Percentiles rank a stretch among this genome's conserved stretches.
Conservation (phyloP, 2,797 vertebrate species). For the Myotis daubentonii region DNA sequence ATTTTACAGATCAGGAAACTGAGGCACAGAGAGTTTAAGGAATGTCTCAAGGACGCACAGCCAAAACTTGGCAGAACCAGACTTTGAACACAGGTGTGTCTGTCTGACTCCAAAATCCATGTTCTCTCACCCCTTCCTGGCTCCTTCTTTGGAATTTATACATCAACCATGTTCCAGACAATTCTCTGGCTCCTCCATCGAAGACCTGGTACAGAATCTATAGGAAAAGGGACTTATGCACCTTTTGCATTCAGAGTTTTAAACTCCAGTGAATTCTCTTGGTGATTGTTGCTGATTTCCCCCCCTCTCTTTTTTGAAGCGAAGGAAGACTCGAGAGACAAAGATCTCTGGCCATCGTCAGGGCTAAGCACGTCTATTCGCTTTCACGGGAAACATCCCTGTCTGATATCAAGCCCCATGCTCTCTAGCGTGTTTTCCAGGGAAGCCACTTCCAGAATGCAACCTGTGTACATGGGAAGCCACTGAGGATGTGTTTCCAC, state of each 20-base stretch:
- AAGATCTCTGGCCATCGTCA: background rate
- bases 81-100: background rate
- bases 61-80: background rate
- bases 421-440: background rate
- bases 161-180: background rate
- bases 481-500: background rate
- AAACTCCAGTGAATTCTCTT: background rate
- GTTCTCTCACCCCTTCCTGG: background rate
- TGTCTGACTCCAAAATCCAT: background rate
- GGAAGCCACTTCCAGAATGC: background rate
- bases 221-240: background rate
- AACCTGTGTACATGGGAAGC: background rate
- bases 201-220: background rate
- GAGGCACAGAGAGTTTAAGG: background rate
- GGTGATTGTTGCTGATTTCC: background rate
- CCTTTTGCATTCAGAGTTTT: background rate
- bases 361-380: background rate
- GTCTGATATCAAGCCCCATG: background rate
- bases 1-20: background rate
- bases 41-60: background rate
- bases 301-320: background rate
- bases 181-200: background rate
- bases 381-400: rapidly evolving
- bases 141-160: background rate
- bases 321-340: background rate